A percentile compares a stretch with the other conserved stretches of the same genome.
phyloP scores from a whole-genome alignment of 1,140 invertebrate species.

The Atopsyche davidsoni region DNA sequence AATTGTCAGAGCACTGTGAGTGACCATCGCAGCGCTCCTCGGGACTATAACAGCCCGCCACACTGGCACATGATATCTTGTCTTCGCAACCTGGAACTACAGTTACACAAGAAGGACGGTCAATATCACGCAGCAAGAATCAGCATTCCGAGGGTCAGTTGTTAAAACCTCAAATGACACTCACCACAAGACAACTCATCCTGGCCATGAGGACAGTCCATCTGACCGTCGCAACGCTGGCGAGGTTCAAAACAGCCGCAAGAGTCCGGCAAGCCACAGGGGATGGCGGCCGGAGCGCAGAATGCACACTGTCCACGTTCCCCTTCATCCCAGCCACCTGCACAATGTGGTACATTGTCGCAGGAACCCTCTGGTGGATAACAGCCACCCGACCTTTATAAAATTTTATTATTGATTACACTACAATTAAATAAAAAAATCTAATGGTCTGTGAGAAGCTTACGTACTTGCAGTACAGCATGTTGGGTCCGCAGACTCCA shows the following conservation, averaged over 20 bases:
- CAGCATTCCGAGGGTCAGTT: neutral
- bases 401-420: neutral
- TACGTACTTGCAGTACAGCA: conserved; percentile 26
- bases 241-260: conserved; percentile 22
- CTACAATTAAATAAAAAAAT: neutral
- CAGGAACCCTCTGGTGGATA: conserved; percentile 22
- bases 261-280: conserved; percentile 20
- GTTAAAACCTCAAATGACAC: neutral
- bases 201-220: conserved; percentile 25
- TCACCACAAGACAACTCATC: conserved; percentile 26
- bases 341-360: conserved; percentile 21
- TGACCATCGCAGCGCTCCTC: conserved; percentile 22
- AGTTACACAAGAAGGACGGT: no score
- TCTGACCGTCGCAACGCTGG: conserved; percentile 26
- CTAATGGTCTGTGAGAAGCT: neutral
- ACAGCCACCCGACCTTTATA: conserved; percentile 21
- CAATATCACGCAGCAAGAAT: conserved; percentile 2
- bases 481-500: conserved; percentile 22
- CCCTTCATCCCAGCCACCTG: conserved; percentile 26
- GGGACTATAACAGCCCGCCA: conserved; percentile 22
- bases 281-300: conserved; percentile 14
- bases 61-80: conserved; percentile 23
- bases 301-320: conserved; percentile 14
- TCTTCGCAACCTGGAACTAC: conserved; percentile 24
- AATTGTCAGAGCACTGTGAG: conserved; percentile 22